Evolutionary conservation across 2,113 vertebrate species (phyloP).

Genomic region (Brachyhypopomus occidentalis): DNA sequence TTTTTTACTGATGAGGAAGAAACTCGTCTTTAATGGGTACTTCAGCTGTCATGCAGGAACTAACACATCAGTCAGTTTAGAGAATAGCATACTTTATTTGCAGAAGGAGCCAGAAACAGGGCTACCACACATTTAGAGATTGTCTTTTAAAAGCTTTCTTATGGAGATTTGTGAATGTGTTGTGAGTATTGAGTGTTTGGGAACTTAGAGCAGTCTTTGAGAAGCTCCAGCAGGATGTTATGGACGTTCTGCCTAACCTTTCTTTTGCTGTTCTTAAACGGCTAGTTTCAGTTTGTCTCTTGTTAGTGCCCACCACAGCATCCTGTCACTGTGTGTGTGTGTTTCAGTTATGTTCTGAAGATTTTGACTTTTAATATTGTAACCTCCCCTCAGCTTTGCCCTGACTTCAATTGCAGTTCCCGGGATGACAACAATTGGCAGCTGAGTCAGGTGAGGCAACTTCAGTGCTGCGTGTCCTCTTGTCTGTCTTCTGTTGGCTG

Average conservation of each 20-base stretch:
- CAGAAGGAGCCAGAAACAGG: neutral
- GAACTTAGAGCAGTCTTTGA: neutral
- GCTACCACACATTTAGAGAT: neutral
- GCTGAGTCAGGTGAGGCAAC: conserved; percentile 68
- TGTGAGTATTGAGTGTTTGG: neutral
- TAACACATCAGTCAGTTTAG: conserved; percentile 23
- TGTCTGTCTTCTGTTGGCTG: neutral
- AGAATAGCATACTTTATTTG: neutral
- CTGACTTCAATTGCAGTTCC: conserved; percentile 65
- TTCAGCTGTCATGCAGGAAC: conserved; percentile 45
- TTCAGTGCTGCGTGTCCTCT: neutral
- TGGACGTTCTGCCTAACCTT: neutral
- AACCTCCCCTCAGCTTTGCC: conserved; percentile 61
- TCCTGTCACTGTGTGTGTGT: conserved; percentile 4
- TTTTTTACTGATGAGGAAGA: conserved; percentile 42
- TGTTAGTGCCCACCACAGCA: conserved; percentile 10
- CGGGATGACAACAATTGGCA: conserved; percentile 64
- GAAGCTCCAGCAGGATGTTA: neutral
- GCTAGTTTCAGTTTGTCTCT: conserved; percentile 20
- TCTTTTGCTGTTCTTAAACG: neutral
- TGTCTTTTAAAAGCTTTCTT: neutral
- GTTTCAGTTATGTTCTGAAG: neutral
- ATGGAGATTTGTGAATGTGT: conserved; percentile 17
- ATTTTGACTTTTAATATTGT: conserved; percentile 15
- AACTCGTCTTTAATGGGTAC: conserved; percentile 12